A percentile compares a stretch with the other conserved stretches of the same genome.
Conservation (phyloP, 2,888 invertebrate genomes). For the Brachyptera putata region DNA sequence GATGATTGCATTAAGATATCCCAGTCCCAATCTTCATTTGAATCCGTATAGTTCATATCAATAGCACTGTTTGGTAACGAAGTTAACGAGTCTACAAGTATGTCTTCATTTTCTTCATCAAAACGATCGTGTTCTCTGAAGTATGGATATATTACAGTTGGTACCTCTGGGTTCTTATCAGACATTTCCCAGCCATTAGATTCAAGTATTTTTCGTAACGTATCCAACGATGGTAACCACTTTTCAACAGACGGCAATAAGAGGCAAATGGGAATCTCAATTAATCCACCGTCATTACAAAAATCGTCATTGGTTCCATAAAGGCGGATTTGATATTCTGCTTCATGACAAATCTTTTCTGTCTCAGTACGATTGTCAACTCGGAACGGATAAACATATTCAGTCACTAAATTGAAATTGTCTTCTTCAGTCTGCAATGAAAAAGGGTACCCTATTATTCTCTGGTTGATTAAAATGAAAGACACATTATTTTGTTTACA, state of each 20-base stretch:
- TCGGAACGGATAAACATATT: slow-evolving; percentile 31
- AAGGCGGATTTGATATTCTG: slow-evolving; percentile 38
- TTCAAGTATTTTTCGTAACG: slow-evolving; percentile 9
- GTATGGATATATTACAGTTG: slow-evolving; percentile 9
- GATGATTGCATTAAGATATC: too few relatives aligned
- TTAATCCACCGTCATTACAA: neutral
- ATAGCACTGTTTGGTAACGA: neutral
- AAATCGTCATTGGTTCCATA: neutral
- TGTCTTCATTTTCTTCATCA: neutral
- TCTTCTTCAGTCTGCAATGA: slow-evolving; percentile 41
- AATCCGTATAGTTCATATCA: neutral
- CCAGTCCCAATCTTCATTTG: slow-evolving; percentile 7
- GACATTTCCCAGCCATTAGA: slow-evolving; percentile 7
- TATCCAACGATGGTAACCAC: slow-evolving; percentile 21
- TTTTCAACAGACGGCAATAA: slow-evolving; percentile 23
- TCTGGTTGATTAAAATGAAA: too few relatives aligned
- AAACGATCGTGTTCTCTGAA: neutral
- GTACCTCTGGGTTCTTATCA: neutral
- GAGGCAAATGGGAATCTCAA: slow-evolving; percentile 19
- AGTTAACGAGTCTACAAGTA: too few relatives aligned
- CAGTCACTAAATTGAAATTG: slow-evolving; percentile 8
- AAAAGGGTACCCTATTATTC: too few relatives aligned
- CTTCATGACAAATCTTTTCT: slow-evolving; percentile 42
- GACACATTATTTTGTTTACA: too few relatives aligned
- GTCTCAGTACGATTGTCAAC: slow-evolving; percentile 42